These are phyloP conservation scores for Condylura cristata DNA, from an alignment of 2,113 vertebrate genomes.

Conservation along the genomic window DNA sequence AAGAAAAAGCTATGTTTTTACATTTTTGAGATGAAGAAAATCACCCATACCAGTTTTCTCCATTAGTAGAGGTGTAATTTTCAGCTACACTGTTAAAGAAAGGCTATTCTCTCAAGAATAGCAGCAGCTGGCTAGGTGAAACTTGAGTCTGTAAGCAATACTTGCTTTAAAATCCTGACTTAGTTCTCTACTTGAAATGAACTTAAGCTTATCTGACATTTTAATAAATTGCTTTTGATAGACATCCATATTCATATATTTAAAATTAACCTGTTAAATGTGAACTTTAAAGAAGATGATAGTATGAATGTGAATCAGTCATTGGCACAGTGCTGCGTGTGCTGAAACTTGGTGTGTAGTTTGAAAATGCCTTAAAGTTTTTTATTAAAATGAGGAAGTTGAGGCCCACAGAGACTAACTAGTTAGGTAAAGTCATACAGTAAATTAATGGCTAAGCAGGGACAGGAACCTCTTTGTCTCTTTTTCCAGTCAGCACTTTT, in stretches of 20 bases:
- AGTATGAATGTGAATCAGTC: neutral
- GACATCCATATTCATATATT: constrained; percentile 37
- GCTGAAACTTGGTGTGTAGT: neutral
- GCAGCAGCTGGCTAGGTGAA: constrained; percentile 60
- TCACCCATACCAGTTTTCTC: constrained; percentile 12
- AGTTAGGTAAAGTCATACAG: constrained; percentile 63
- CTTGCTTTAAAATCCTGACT: neutral
- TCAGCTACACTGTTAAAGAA: neutral
- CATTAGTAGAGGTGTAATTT: constrained; percentile 50
- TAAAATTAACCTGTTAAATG: constrained; percentile 46
- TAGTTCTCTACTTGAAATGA: constrained; percentile 9
- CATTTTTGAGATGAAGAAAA: constrained; percentile 36
- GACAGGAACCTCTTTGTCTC: constrained; percentile 62
- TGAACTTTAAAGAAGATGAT: neutral
- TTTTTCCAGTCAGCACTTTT: neutral
- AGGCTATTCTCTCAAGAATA: neutral
- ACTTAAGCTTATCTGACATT: constrained; percentile 45
- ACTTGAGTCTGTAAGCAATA: constrained; percentile 57
- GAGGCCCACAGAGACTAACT: constrained; percentile 54
- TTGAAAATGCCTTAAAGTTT: constrained; percentile 38
- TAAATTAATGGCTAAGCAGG: constrained; percentile 16
- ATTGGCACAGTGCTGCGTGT: neutral
- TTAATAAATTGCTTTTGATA: constrained; percentile 50
- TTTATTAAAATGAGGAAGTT: constrained; percentile 49
- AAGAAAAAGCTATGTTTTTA: neutral